Evolutionary conservation across 2,113 vertebrate species (phyloP).

Genomic region (Albula glossodonta): DNA sequence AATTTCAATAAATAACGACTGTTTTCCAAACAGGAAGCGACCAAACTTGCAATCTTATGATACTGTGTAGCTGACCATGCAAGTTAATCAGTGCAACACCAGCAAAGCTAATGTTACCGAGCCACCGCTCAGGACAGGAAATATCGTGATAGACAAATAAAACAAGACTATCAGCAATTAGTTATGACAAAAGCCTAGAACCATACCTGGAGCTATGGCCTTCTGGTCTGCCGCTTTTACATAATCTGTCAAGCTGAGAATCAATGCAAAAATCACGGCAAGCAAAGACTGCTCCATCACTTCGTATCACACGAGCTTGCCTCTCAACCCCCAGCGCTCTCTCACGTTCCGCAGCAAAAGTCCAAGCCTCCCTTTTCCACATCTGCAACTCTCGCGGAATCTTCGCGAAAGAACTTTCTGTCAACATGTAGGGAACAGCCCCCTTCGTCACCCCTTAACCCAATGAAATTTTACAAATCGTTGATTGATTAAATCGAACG

Average conservation of each 20-base stretch:
- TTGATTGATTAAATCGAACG: slow-evolving; percentile 1
- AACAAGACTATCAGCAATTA: neutral
- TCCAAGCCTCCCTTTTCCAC: neutral
- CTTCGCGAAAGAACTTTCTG: neutral
- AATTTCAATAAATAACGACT: neutral
- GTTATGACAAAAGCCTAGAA: neutral
- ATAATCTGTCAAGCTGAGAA: neutral
- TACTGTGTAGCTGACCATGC: neutral
- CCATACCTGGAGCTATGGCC: neutral
- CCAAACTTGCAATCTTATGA: neutral
- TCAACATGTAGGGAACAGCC: slow-evolving; percentile 5
- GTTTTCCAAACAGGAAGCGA: neutral
- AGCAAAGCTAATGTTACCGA: neutral
- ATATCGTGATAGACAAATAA: neutral
- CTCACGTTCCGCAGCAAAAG: neutral
- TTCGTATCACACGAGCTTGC: neutral
- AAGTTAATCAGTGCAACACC: neutral
- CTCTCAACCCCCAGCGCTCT: neutral
- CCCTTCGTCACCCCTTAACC: neutral
- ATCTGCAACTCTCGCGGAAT: slow-evolving; percentile 12
- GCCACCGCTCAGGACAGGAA: neutral
- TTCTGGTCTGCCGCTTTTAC: neutral
- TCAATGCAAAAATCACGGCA: neutral
- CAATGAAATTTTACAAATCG: neutral
- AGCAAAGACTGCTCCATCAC: neutral